Percentiles rank a stretch among this genome's conserved stretches.
Conservation (phyloP, 1,140 invertebrate genomes). For the Euglossa dilemma region DNA sequence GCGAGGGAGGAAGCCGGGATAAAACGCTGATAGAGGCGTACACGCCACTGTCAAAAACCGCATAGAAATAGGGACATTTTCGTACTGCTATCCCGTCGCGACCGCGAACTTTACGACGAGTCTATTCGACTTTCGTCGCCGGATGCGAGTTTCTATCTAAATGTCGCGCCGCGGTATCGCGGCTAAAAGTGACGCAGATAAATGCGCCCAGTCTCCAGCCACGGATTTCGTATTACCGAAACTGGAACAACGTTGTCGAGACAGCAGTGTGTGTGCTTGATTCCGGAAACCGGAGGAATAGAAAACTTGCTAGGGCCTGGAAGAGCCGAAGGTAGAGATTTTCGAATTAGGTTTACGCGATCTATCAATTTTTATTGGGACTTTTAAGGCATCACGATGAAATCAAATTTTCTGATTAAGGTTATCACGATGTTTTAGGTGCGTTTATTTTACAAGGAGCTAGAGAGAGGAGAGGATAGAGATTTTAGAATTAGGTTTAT, state of each 20-base stretch:
- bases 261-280: neutral
- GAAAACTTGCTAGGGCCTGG: too few relatives aligned
- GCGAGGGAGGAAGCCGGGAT: slow-evolving; percentile 8
- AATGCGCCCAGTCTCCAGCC: slow-evolving; percentile 1
- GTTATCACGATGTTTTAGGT: too few relatives aligned
- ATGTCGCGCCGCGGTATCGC: slow-evolving; percentile 24
- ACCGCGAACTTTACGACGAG: slow-evolving; percentile 42
- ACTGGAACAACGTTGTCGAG: slow-evolving; percentile 13
- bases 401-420: too few relatives aligned
- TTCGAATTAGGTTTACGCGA: too few relatives aligned
- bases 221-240: slow-evolving; percentile 22
- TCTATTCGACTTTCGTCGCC: slow-evolving; percentile 47
- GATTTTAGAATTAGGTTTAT: too few relatives aligned
- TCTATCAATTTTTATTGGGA: too few relatives aligned
- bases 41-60: slow-evolving; percentile 36
- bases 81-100: slow-evolving; percentile 25
- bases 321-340: too few relatives aligned
- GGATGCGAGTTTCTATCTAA: slow-evolving; percentile 31
- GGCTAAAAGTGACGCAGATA: slow-evolving; percentile 47
- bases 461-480: too few relatives aligned
- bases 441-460: too few relatives aligned
- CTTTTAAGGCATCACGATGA: too few relatives aligned
- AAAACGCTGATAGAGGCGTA: slow-evolving; percentile 38
- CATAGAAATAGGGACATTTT: slow-evolving; percentile 55
- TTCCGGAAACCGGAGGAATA: too few relatives aligned